Evolutionary conservation across 2,888 invertebrate genomes (phyloP).

Genomic region (Ethmia dodecea): DNA sequence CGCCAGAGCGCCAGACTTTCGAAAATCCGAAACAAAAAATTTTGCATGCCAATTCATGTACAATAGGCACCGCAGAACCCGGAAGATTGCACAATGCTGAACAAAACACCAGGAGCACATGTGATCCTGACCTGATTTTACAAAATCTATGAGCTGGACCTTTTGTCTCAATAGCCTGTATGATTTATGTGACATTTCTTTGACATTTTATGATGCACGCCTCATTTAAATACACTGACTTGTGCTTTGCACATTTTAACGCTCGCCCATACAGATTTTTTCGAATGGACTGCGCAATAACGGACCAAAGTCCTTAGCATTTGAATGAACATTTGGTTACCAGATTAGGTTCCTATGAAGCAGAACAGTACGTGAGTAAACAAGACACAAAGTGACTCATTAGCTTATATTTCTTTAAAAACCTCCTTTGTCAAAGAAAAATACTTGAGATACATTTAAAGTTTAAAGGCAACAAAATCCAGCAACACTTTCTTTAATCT

Average conservation of each 20-base stretch:
- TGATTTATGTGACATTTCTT: constrained; percentile 71
- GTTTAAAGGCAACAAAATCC: constrained; percentile 6
- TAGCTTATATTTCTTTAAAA: constrained; percentile 38
- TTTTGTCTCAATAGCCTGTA: constrained; percentile 60
- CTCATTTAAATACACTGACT: constrained; percentile 69
- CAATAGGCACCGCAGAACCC: constrained; percentile 52
- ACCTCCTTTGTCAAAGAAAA: constrained; percentile 8
- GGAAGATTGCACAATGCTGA: constrained; percentile 68
- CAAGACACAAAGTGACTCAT: constrained; percentile 45
- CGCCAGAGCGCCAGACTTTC: constrained; percentile 18
- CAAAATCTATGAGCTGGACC: constrained; percentile 47
- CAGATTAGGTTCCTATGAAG: constrained; percentile 67
- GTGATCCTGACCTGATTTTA: constrained; percentile 73
- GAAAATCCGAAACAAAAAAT: constrained; percentile 48
- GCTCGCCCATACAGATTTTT: constrained; percentile 57
- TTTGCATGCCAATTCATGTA: constrained; percentile 50
- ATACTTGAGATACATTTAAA: neutral
- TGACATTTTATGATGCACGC: constrained; percentile 71
- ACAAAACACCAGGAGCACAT: constrained; percentile 62
- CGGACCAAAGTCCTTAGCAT: constrained; percentile 55
- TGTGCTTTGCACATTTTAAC: constrained; percentile 70
- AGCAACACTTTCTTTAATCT: constrained; percentile 14
- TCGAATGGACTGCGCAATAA: constrained; percentile 43
- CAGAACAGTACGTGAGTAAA: constrained; percentile 54
- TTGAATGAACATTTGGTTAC: constrained; percentile 74